A percentile compares a stretch with the other conserved stretches of the same genome.
Conservation (phyloP, 2,113 vertebrate genomes). For the Lepisosteus oculatus region DNA sequence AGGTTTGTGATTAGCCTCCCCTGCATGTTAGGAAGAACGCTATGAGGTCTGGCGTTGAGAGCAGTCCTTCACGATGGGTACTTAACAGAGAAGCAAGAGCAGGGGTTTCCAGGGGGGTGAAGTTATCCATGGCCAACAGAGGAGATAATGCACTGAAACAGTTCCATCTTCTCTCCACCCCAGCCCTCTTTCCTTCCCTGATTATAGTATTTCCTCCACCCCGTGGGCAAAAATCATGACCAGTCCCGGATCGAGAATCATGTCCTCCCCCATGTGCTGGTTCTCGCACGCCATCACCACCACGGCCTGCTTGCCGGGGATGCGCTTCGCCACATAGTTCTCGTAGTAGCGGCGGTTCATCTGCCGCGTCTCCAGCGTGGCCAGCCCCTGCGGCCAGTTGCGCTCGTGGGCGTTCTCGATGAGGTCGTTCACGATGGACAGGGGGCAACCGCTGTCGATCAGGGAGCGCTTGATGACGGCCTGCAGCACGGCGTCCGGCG, state of each 20-base stretch:
- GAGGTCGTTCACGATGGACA: conserved; percentile 91
- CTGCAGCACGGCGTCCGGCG: conserved; percentile 92
- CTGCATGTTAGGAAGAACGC: too few species aligned
- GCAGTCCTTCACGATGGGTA: too few species aligned
- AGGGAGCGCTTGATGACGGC: conserved; percentile 95
- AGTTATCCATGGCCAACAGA: not conserved
- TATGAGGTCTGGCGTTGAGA: too few species aligned
- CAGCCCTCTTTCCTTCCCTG: not conserved
- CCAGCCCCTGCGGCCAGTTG: conserved; percentile 95
- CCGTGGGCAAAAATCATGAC: conserved; percentile 98
- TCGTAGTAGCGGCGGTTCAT: conserved; percentile 98
- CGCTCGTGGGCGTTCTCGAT: conserved; percentile 97
- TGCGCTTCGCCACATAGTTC: conserved; percentile 97
- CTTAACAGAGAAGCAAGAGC: not conserved
- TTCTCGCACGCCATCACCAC: conserved; percentile 98
- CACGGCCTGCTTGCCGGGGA: conserved; percentile 95
- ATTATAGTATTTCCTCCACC: conserved; percentile 87
- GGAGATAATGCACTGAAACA: not conserved
- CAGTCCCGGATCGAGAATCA: conserved; percentile 94
- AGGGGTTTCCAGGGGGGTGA: not conserved
- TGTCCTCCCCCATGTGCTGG: conserved; percentile 98
- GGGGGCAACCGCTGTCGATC: conserved; percentile 93
- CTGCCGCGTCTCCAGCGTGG: conserved; percentile 93
- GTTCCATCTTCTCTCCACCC: not conserved
- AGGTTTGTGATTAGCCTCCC: too few species aligned